phyloP scores from a whole-genome alignment of 2,113 vertebrate genomes.

The Notarius quadriscutis region DNA sequence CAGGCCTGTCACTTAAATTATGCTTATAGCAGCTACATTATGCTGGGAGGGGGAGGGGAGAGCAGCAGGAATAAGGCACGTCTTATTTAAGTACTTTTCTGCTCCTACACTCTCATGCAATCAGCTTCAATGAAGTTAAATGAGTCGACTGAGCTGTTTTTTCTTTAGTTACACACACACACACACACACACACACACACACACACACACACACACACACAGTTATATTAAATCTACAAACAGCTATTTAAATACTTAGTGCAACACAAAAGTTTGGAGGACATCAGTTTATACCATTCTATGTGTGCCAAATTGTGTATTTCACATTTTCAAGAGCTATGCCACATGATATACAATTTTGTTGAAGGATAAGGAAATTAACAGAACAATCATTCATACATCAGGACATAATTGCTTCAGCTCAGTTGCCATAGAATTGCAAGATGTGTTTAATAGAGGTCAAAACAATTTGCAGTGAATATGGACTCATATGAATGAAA shows the following conservation, averaged over 20 bases:
- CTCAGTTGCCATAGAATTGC: background rate
- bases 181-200: background rate
- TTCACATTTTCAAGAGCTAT: constrained; percentile 3
- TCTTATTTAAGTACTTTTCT: constrained; percentile 38
- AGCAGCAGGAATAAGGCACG: background rate
- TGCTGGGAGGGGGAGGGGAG: constrained; percentile 26
- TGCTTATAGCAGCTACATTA: constrained; percentile 46
- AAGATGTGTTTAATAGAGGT: constrained; percentile 2
- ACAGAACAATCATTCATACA: background rate
- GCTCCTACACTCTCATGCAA: constrained; percentile 7
- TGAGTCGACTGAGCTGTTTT: background rate
- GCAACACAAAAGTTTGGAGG: background rate
- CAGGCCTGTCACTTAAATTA: constrained; percentile 57
- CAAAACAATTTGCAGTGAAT: constrained; percentile 24
- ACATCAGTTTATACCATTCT: background rate
- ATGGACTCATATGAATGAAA: constrained; percentile 32
- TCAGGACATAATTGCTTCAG: background rate
- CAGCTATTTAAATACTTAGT: background rate
- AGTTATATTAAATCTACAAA: background rate
- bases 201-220: background rate
- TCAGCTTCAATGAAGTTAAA: background rate
- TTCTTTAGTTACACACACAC: background rate
- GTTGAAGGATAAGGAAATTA: background rate
- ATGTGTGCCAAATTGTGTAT: background rate
- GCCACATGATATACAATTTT: background rate